A percentile compares a stretch with the other conserved stretches of the same genome.
Evolutionary conservation across 2,888 invertebrate species (phyloP).

Genomic region (Metallyticus violacea): DNA sequence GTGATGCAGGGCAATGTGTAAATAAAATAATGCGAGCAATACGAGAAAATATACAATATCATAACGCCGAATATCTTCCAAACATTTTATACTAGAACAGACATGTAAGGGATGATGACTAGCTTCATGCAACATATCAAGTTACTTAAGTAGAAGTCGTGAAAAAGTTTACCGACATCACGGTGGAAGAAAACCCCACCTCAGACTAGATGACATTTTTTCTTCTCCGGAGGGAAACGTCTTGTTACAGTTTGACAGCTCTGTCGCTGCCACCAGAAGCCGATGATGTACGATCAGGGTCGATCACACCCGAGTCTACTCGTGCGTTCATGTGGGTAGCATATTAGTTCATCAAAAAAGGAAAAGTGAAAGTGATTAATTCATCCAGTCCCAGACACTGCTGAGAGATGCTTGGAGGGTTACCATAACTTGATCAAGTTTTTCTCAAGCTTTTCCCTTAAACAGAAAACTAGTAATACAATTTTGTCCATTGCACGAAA

Average conservation of each 20-base stretch:
- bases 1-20: too few relatives aligned
- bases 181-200: neutral
- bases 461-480: neutral
- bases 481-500: too few relatives aligned
- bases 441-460: neutral
- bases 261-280: neutral
- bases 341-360: neutral
- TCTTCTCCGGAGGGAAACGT: neutral
- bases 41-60: too few relatives aligned
- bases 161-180: neutral
- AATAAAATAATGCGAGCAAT: too few relatives aligned
- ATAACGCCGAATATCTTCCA: too few relatives aligned
- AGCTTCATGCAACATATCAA: too few relatives aligned
- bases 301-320: neutral
- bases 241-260: neutral
- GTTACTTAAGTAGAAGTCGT: neutral
- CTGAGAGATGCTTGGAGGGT: neutral
- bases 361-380: neutral
- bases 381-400: neutral
- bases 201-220: neutral
- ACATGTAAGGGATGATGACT: too few relatives aligned
- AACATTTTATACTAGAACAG: too few relatives aligned
- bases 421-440: neutral
- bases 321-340: neutral
- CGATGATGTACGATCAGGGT: neutral